A percentile compares a stretch with the other conserved stretches of the same genome.
Evolutionary conservation across 2,113 vertebrate genomes (phyloP).

Genomic region (Mormoops blainvillei): DNA sequence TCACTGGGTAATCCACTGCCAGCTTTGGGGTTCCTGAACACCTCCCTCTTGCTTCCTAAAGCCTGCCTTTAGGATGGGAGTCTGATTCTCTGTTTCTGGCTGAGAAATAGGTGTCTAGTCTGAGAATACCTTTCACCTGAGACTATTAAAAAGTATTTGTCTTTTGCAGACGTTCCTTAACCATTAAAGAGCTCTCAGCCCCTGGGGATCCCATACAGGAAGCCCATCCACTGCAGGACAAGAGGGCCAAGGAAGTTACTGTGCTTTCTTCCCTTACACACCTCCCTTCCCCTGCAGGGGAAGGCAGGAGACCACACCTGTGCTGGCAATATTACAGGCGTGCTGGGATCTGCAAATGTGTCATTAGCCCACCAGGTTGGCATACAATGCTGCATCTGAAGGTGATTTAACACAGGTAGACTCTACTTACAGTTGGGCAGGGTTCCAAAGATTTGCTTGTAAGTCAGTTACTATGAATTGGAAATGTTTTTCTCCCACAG

Average conservation of each 20-base stretch:
- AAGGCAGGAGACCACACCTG: conserved; percentile 51
- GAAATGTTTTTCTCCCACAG: neutral
- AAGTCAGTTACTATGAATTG: conserved; percentile 1
- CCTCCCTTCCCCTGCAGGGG: neutral
- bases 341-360: conserved; percentile 17
- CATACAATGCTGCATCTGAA: neutral
- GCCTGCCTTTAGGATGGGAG: neutral
- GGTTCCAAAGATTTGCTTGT: conserved; percentile 32
- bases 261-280: neutral
- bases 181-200: neutral
- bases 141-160: neutral
- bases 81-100: neutral
- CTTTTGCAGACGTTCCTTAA: conserved; percentile 2
- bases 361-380: conserved; percentile 14
- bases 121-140: neutral
- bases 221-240: neutral
- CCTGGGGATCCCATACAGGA: neutral
- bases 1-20: neutral
- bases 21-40: neutral
- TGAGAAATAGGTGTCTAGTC: neutral
- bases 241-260: neutral
- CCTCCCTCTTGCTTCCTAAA: neutral
- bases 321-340: neutral
- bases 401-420: conserved; percentile 53
- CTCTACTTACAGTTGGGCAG: conserved; percentile 42